Evolutionary conservation across 2,113 vertebrate genomes (phyloP).

Genomic region (Acrocephalus arundinaceus): DNA sequence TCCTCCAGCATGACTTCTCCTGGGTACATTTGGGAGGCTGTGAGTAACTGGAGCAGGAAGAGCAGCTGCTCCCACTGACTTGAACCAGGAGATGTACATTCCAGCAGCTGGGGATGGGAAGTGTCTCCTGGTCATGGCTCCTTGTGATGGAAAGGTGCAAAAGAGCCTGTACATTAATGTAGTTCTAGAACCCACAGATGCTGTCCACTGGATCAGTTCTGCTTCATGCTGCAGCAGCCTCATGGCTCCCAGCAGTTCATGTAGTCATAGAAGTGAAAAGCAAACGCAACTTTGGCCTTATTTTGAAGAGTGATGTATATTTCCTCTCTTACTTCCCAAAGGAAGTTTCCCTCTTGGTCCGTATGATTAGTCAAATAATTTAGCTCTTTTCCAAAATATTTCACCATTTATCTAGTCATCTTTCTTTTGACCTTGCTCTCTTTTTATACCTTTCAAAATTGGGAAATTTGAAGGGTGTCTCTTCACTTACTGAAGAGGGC

Average conservation of each 20-base stretch:
- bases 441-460: background rate
- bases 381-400: background rate
- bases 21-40: background rate
- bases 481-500: background rate
- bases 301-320: background rate
- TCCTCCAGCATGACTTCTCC: background rate
- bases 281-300: background rate
- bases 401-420: background rate
- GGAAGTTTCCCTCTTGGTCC: background rate
- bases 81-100: rapidly evolving
- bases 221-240: background rate
- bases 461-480: background rate
- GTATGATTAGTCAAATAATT: background rate
- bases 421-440: background rate
- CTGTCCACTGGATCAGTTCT: background rate
- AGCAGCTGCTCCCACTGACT: background rate
- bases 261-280: background rate
- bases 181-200: background rate
- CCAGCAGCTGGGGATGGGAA: background rate
- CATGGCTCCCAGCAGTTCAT: background rate
- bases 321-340: background rate
- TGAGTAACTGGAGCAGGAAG: background rate
- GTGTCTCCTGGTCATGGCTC: background rate
- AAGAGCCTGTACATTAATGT: background rate
- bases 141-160: background rate